phyloP scores from a whole-genome alignment of 2,888 invertebrate genomes.

The Cremastobaeus sp. region DNA sequence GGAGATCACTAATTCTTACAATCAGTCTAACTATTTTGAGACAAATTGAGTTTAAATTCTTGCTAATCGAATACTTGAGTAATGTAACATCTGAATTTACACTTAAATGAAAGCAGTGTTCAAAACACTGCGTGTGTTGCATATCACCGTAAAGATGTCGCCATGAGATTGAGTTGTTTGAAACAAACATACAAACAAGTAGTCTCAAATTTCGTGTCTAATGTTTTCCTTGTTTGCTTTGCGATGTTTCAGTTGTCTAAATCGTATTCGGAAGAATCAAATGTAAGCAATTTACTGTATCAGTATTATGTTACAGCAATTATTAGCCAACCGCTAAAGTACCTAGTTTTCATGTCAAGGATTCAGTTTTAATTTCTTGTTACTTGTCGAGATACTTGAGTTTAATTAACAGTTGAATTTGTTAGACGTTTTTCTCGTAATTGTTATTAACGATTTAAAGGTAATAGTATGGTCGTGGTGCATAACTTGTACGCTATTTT shows the following conservation, averaged over 20 bases:
- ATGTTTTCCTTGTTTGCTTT: constrained; percentile 65
- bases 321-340: constrained; percentile 42
- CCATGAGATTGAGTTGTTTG: no score
- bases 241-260: constrained; percentile 77
- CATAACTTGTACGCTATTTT: constrained; percentile 37
- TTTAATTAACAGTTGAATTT: constrained; percentile 8
- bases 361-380: constrained; percentile 15
- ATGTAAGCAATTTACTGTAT: constrained; percentile 76
- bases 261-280: constrained; percentile 78
- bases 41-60: no score
- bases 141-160: no score
- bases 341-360: background rate
- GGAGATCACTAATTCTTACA: no score
- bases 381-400: constrained; percentile 4
- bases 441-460: constrained; percentile 46
- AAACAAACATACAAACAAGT: no score
- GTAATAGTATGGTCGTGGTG: constrained; percentile 54
- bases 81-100: no score
- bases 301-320: constrained; percentile 51
- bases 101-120: no score
- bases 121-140: no score
- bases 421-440: constrained; percentile 10
- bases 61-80: no score
- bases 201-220: constrained; percentile 57
- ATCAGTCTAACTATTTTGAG: no score